A percentile compares a stretch with the other conserved stretches of the same genome.
Evolutionary conservation across 2,113 vertebrate species (phyloP).

Genomic region (Pitta sordida): DNA sequence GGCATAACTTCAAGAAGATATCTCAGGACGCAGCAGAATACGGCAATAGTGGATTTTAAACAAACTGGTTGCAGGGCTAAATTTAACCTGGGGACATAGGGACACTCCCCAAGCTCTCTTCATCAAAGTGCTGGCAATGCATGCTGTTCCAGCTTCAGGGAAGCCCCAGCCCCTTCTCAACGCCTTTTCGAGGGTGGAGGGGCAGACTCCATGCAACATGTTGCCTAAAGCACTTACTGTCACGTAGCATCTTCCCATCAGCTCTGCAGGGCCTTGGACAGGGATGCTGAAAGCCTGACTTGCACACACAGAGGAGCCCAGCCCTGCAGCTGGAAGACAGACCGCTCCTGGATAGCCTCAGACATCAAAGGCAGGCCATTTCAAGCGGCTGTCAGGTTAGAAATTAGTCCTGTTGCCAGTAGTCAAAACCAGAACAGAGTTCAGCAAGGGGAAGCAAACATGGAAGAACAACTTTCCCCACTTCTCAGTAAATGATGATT

Average conservation of each 20-base stretch:
- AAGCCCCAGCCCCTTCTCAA: neutral
- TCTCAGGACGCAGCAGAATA: neutral
- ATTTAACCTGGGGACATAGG: neutral
- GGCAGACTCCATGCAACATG: fast-evolving
- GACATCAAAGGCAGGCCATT: neutral
- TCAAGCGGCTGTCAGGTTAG: neutral
- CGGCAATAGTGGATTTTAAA: neutral
- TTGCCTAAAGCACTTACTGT: neutral
- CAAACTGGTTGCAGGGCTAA: neutral
- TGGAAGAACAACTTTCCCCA: neutral
- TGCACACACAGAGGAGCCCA: neutral
- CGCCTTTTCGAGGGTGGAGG: fast-evolving
- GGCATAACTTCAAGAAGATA: neutral
- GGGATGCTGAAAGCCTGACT: neutral
- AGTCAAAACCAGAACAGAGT: neutral
- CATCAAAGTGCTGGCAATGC: neutral
- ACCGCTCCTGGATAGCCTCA: neutral
- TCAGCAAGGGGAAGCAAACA: neutral
- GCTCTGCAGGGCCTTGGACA: neutral
- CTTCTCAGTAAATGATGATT: neutral
- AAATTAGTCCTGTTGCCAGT: neutral
- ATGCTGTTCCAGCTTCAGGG: neutral
- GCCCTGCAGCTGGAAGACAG: neutral
- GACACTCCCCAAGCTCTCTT: neutral
- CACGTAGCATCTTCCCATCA: neutral